Evolutionary conservation across 2,797 vertebrate genomes (phyloP), one percentile per base, ranked within the genome.

Genomic region (Sebastiscus albofasciatus): DNA sequence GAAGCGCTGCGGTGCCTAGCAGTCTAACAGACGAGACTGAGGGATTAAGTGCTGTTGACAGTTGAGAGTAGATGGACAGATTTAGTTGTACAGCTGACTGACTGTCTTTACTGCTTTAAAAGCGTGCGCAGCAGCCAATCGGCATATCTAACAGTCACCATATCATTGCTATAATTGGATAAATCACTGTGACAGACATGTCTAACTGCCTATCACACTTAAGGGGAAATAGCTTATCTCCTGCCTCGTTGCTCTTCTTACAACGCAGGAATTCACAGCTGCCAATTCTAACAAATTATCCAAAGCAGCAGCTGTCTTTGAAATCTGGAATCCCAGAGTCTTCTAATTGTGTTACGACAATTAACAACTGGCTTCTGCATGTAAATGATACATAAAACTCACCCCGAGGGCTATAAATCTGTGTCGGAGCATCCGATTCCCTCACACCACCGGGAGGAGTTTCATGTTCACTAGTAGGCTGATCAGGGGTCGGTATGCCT

Each of bases 131-230:
- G 76, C 61, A 78, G 77, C 75, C 77, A 73, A 67, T 29, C 7
- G 3, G 56, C 79, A 82, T 78, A 61, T 80, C 68, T 65, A 65
- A 60, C 29, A 1, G 56, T 34, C 9, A 31, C 59, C 54, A 59
- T 67, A 80, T 75, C 54, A 77, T 31, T 81, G 60, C 54, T 72
- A 75, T 75, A 81, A 79, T 61, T 80, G 76, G 61, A 84, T 86
- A 72, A 81, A 82, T 86, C 74, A 78, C 31, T 74, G 73, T 87
- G 84, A 89, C 26, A 72, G 85, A 83, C 77, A 46, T 22, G 66
- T 78, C 56, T 68, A 58, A 76, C 61, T 77, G 64, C 33, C 46
- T 67, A 64, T 80, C 69, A 81, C 46, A 69, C 79, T 72, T 49
- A 6, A 52, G 46, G 49, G 60, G 11, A 82, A 72, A 78, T n/a